A percentile compares a stretch with the other conserved stretches of the same genome.
Conservation (phyloP, 2,888 invertebrate species). For the Lithophane semibrunnea region DNA sequence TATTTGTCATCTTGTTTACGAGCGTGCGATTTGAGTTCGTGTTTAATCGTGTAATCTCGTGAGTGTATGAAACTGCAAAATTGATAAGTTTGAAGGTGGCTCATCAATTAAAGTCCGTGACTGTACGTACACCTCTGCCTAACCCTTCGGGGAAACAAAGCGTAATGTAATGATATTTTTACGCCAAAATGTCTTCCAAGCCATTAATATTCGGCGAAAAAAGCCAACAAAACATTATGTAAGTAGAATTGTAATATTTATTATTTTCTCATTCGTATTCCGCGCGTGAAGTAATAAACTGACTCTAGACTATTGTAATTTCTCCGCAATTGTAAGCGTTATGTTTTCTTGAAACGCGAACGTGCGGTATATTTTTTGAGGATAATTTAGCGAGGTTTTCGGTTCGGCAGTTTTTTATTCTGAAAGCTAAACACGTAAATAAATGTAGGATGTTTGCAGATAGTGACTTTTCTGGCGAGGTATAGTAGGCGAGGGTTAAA, state of each 20-base stretch:
- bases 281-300: slow-evolving; percentile 47
- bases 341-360: slow-evolving; percentile 52
- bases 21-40: too few species aligned
- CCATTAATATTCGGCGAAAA: slow-evolving; percentile 40
- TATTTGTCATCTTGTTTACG: too few species aligned
- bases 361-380: slow-evolving; percentile 40
- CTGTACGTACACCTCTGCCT: not conserved
- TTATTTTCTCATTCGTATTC: slow-evolving; percentile 57
- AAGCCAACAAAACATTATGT: slow-evolving; percentile 33
- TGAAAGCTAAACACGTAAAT: slow-evolving; percentile 34
- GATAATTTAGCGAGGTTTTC: slow-evolving; percentile 21
- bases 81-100: too few species aligned
- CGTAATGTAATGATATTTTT: not conserved
- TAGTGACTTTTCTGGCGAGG: not conserved
- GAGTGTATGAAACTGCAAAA: too few species aligned
- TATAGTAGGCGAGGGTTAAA: too few species aligned
- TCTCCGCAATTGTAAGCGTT: slow-evolving; percentile 51
- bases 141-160: too few species aligned
- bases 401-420: slow-evolving; percentile 20
- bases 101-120: too few species aligned
- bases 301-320: slow-evolving; percentile 64
- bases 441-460: slow-evolving; percentile 15
- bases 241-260: slow-evolving; percentile 57
- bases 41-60: too few species aligned
- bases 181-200: not conserved